Evolutionary conservation across 2,797 vertebrate genomes (phyloP), one percentile per base, ranked within the genome.

Genomic region (Falco columbarius): DNA sequence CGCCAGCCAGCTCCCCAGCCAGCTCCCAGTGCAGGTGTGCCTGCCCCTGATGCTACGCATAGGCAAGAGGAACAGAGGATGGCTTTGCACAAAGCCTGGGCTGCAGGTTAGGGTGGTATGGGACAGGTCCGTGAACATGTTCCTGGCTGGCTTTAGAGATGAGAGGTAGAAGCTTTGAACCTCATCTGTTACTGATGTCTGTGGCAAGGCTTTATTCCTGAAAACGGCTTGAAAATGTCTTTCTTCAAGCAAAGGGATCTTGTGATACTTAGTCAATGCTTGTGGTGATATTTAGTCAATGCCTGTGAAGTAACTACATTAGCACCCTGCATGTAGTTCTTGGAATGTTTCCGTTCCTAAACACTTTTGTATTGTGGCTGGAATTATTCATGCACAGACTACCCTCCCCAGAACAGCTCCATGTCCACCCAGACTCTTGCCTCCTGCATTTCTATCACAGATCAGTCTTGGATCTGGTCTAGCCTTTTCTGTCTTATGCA

Each of bases 11-110:
- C 14, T 38, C 24, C 55, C 14, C 81, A 62, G 42, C 12, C 56
- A 86, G 65, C 26, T 24, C 47, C 46, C 38, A 40, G 0, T 12
- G 58, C 51, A 54, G 58, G 38, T 0, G 0, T 62, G 34, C 42
- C 34, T 62, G 51, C 7, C 42, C 27, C 30, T 55, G 14, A 1
- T 49, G 21, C 38, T 40, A 17, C 3, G 0, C 21, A 7, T 0
- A 8, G 38, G 21, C 38, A 80, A 20, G 42, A 49, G 56, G 23
- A 51, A 34, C 40, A 80, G 51, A 80, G 51, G 6, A n/a, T 4
- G 0, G 0, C 52, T 90, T 68, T 72, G 72, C 36, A 18, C 36
- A 71, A 71, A 59, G 44, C 77, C 36, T 80, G 67, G 34, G 11
- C 29, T 75, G 40, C 42, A 72, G 32, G n/a, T 77, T 44, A 52